Evolutionary conservation across 2,888 invertebrate species (phyloP).

Genomic region (Himalopsyche japonica): DNA sequence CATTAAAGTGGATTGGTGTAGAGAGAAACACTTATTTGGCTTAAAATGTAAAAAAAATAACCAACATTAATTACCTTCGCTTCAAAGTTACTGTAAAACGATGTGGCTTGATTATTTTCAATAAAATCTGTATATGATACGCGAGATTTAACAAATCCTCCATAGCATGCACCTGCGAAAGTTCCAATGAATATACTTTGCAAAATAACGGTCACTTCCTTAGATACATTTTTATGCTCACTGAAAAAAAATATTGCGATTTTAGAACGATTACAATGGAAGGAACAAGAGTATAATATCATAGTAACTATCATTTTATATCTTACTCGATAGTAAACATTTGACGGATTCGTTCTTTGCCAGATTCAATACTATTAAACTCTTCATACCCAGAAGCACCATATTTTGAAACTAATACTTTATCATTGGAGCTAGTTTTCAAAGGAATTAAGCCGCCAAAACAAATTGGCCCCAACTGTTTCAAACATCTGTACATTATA

Average conservation of each 20-base stretch:
- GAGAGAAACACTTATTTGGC: too few species aligned
- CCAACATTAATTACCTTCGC: conserved; percentile 74
- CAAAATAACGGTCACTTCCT: conserved; percentile 64
- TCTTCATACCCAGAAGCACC: conserved; percentile 3
- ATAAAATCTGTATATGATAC: conserved; percentile 68
- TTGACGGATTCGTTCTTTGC: neutral
- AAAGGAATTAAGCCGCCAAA: neutral
- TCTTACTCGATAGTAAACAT: conserved; percentile 24
- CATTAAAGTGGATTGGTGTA: too few species aligned
- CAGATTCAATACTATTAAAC: conserved; percentile 5
- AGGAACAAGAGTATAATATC: neutral
- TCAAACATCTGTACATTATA: neutral
- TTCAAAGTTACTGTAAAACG: conserved; percentile 65
- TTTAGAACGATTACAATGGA: neutral
- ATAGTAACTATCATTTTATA: neutral
- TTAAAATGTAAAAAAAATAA: too few species aligned
- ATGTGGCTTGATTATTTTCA: conserved; percentile 74
- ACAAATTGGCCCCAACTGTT: neutral
- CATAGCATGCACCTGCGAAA: conserved; percentile 66
- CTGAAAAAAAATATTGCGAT: conserved; percentile 52
- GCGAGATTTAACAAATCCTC: conserved; percentile 66
- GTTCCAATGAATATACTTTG: conserved; percentile 64
- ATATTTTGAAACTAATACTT: conserved; percentile 2
- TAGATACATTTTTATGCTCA: conserved; percentile 65
- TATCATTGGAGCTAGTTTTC: neutral